Evolutionary conservation across 2,888 invertebrate species (phyloP), one percentile per base, ranked within the genome.

Genomic region (Amphipoea lucens): DNA sequence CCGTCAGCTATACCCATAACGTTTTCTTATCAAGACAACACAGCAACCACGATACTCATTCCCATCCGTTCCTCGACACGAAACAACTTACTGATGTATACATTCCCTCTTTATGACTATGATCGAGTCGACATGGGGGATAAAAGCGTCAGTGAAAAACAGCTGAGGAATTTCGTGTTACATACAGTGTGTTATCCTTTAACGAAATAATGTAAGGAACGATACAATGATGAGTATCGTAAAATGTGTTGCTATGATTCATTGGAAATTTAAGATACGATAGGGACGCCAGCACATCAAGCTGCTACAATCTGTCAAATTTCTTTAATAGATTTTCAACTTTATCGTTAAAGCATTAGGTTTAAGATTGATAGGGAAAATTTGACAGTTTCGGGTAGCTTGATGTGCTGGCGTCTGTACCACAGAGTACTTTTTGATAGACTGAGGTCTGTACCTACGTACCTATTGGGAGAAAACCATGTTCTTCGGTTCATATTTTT

Each of bases 11-110:
- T 92, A 90, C 91, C 92, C 93, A 93, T 95, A 94, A 95, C 91
- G 91, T 94, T 94, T 93, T 92, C 95, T 95, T 95, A 95, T 95
- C 95, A 92, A 93, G 92, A 92, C 92, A 92, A 92, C 92, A 91
- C 94, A 94, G 92, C 92, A 86, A 88, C 87, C 91, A 90, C 91
- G 87, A 90, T 75, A 62, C 89, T 77, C 74, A 83, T 83, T 83
- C 85, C 83, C 81, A 85, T 82, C 81, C 77, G 76, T 79, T 84
- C 70, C 71, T 72, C 72, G 78, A 73, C 78, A 81, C 83, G 80
- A 87, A 85, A 87, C 78, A 81, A 79, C 78, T 78, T 78, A 80
- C 81, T 73, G 69, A 76, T 70, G 73, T 81, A 76, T 90, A 89
- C 88, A 88, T 87, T 86, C 60, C 83, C 80, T 67, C 45, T 82